Conservation (phyloP, 2,113 vertebrate species). For the Canis aureus region DNA sequence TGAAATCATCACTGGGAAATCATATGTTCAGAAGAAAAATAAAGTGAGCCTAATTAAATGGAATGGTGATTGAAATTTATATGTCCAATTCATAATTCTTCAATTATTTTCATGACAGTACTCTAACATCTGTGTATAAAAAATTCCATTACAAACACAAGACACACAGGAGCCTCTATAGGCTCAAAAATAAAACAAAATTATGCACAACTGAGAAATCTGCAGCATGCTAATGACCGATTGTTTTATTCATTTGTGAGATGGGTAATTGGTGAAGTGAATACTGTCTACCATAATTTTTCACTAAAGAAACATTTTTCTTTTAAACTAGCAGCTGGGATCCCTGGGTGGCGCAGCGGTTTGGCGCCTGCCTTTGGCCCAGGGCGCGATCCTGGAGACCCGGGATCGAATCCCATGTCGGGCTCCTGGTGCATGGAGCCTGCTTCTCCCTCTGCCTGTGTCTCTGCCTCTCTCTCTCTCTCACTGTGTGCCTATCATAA, state of each 20-base stretch:
- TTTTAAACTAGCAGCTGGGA: slow-evolving; percentile 29
- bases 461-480: no score
- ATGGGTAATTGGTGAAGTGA: slow-evolving; percentile 47
- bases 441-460: no score
- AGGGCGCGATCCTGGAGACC: no score
- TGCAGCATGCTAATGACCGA: slow-evolving; percentile 31
- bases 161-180: background rate
- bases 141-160: slow-evolving; percentile 43
- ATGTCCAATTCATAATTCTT: slow-evolving; percentile 54
- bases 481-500: no score
- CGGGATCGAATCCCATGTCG: no score
- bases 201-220: slow-evolving; percentile 57
- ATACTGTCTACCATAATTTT: slow-evolving; percentile 53
- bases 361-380: no score
- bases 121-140: slow-evolving; percentile 63
- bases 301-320: slow-evolving; percentile 55
- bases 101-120: slow-evolving; percentile 65
- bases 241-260: slow-evolving; percentile 69
- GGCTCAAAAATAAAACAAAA: slow-evolving; percentile 63
- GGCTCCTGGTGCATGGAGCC: no score
- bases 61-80: slow-evolving; percentile 55
- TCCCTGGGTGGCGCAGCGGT: no score
- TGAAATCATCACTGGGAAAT: slow-evolving; percentile 58
- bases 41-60: slow-evolving; percentile 52
- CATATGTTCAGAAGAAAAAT: slow-evolving; percentile 37